Evolutionary conservation across 2,888 invertebrate species (phyloP), one percentile per base, ranked within the genome.

Genomic region (Sphaerophoria rueppellii): DNA sequence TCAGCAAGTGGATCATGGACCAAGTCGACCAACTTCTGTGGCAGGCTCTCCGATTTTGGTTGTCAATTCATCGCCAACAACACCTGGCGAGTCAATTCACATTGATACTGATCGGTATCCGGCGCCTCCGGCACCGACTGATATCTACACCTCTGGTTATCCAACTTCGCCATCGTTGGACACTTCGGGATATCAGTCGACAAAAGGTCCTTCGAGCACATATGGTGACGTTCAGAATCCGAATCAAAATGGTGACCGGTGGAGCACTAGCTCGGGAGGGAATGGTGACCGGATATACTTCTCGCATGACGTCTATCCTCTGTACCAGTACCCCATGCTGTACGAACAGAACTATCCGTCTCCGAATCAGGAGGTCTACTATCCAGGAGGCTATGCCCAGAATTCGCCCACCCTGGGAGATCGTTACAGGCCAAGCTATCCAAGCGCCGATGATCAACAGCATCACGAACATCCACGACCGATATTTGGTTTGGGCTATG

Each of bases 281-380:
- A 65, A 16, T 65, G 65, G 86, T 11, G 91, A 92, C 88, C 90
- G 90, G 11, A 87, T 92, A 52, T 91, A 90, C 58, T 91, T 91
- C 82, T 90, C 91, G 1, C 91, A 91, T 11, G 91, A 91, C 60
- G 88, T 90, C 4, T 90, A 90, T 88, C 92, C 92, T 0, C 86
- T 91, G 0, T 92, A 91, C 80, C 90, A 91, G 76, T 90, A 91
- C 80, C 92, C 92, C 6, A 91, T 89, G 82, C 87, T 91, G n/a
- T 92, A 92, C 75, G 91, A 92, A 70, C 89, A 89, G 60, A 91
- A 90, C 71, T 92, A 91, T 86, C 91, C 92, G 1, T 88, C 91
- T 6, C 91, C 91, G n/a, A 91, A 91, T 76, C 90, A 91, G 6
- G 89, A 91, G 11, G 87, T 87, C 6, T 90, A 90, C 63, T 90